These are phyloP conservation scores for Polyommatus iphigenia DNA, from an alignment of 2,888 invertebrate genomes.

Conservation along the genomic window DNA sequence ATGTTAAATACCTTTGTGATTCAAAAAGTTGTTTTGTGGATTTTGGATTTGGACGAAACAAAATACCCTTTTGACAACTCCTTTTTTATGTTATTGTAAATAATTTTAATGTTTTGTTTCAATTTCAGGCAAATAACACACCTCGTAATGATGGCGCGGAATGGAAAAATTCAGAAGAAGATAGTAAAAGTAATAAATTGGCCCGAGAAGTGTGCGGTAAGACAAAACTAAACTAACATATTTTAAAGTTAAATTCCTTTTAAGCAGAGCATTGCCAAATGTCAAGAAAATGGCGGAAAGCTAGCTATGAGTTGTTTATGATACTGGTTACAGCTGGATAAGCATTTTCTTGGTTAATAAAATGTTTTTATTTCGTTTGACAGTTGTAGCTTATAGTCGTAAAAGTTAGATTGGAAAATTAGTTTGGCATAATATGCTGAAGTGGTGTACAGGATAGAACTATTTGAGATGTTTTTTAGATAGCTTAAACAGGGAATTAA, in stretches of 20 bases:
- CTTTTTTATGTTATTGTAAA: neutral
- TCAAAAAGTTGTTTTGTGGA: neutral
- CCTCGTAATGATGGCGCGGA: conserved; percentile 17
- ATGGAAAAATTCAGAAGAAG: conserved; percentile 31
- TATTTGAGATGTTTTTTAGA: too few species aligned
- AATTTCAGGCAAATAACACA: conserved; percentile 20
- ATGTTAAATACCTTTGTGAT: neutral
- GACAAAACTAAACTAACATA: conserved; percentile 8
- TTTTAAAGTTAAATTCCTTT: conserved; percentile 6
- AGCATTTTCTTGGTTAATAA: neutral
- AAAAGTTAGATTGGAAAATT: too few species aligned
- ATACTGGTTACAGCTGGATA: neutral
- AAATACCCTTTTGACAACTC: neutral
- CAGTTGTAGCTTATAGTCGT: neutral
- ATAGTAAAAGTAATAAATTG: conserved; percentile 29
- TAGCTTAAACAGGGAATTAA: too few species aligned
- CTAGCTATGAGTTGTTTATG: conserved; percentile 2
- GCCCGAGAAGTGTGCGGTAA: conserved; percentile 29
- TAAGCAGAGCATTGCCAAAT: neutral
- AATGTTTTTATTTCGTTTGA: neutral
- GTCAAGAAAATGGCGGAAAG: neutral
- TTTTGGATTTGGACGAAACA: neutral
- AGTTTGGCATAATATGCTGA: too few species aligned
- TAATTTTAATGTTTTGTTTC: neutral
- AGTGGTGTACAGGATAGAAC: too few species aligned